phyloP scores from a whole-genome alignment of 1,140 invertebrate species.

The Habropoda laboriosa region DNA sequence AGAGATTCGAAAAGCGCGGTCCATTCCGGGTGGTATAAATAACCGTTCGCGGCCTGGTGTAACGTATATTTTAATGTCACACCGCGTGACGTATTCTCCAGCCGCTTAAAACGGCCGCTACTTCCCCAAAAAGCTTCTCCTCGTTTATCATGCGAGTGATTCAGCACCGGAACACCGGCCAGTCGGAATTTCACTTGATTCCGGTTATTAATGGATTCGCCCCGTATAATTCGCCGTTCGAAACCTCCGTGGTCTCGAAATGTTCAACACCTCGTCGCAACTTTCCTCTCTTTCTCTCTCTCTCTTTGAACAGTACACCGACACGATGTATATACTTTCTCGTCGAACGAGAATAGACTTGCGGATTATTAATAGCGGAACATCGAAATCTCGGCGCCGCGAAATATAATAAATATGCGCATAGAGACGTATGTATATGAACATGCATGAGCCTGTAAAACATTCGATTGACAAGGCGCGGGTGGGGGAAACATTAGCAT shows the following conservation, averaged over 20 bases:
- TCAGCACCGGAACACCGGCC: slow-evolving; percentile 28
- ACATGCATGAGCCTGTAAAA: slow-evolving; percentile 60
- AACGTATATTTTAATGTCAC: slow-evolving; percentile 39
- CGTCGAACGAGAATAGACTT: background rate
- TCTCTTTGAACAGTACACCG: no score
- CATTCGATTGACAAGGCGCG: slow-evolving; percentile 71
- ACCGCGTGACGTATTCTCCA: slow-evolving; percentile 6
- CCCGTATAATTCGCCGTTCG: slow-evolving; percentile 13
- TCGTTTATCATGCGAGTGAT: slow-evolving; percentile 50
- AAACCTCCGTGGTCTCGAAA: no score
- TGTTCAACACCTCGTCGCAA: no score
- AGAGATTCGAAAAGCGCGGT: slow-evolving; percentile 16
- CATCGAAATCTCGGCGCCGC: background rate
- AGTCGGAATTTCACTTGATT: slow-evolving; percentile 43
- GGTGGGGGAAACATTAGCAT: slow-evolving; percentile 64
- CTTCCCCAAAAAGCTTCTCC: slow-evolving; percentile 34
- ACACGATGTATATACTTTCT: no score
- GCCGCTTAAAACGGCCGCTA: slow-evolving; percentile 26
- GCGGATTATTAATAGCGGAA: background rate
- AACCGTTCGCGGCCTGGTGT: slow-evolving; percentile 5
- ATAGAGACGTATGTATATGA: slow-evolving; percentile 45
- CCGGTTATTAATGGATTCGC: slow-evolving; percentile 42
- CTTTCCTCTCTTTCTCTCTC: no score
- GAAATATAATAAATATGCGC: slow-evolving; percentile 44
- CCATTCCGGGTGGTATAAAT: slow-evolving; percentile 23